These are phyloP conservation scores for Camptogramma bilineatum DNA, from an alignment of 2,888 invertebrate species.

Conservation along the genomic window DNA sequence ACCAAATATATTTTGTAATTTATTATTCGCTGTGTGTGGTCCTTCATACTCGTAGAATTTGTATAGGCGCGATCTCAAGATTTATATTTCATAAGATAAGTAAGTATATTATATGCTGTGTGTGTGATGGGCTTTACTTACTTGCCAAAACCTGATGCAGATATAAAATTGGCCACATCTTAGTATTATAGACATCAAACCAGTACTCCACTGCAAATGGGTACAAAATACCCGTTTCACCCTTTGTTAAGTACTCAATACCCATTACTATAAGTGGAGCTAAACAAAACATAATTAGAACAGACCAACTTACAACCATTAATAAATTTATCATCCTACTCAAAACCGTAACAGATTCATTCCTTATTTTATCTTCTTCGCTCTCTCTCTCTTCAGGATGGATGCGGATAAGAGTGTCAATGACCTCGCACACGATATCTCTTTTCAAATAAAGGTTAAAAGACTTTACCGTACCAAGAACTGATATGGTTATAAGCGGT, in stretches of 20 bases:
- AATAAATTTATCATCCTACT: constrained; percentile 51
- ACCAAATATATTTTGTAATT: too few relatives aligned
- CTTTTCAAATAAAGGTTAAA: constrained; percentile 54
- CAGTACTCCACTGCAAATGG: constrained; percentile 65
- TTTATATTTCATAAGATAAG: too few relatives aligned
- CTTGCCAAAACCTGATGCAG: constrained; percentile 65
- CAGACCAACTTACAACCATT: constrained; percentile 44
- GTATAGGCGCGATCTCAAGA: too few relatives aligned
- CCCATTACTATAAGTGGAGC: constrained; percentile 57
- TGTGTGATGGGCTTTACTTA: too few relatives aligned
- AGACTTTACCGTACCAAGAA: constrained; percentile 60
- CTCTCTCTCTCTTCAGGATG: constrained; percentile 47
- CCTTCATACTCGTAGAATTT: too few relatives aligned
- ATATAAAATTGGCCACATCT: constrained; percentile 60
- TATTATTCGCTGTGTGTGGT: too few relatives aligned
- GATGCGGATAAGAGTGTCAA: constrained; percentile 57
- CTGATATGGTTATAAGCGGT: constrained; percentile 61
- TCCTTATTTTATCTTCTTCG: constrained; percentile 47
- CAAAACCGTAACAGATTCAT: constrained; percentile 52
- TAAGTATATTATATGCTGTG: too few relatives aligned
- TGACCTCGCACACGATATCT: constrained; percentile 48
- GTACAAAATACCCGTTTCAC: constrained; percentile 52
- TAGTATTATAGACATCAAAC: constrained; percentile 56
- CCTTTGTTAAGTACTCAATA: constrained; percentile 52
- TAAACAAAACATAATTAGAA: constrained; percentile 55